These are phyloP conservation scores for Malurus elegans DNA, from an alignment of 2,113 vertebrate genomes.

Conservation along the genomic window DNA sequence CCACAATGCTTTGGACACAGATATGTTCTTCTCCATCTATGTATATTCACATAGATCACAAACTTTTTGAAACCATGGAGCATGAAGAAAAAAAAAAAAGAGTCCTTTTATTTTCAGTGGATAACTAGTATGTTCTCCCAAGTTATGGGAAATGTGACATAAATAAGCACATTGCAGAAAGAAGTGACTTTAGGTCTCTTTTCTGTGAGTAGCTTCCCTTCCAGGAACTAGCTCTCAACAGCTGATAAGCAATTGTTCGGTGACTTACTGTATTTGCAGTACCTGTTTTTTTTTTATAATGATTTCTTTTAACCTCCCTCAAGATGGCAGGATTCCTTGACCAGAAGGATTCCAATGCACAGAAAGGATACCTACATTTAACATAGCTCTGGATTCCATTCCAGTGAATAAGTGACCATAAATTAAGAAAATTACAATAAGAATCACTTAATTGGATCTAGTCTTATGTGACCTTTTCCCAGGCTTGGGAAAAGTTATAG, in stretches of 20 bases:
- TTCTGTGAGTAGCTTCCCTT: neutral
- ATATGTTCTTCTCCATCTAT: neutral
- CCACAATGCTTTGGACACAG: neutral
- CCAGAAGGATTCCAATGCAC: neutral
- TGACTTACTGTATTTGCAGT: neutral
- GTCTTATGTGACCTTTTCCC: neutral
- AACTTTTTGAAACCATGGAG: neutral
- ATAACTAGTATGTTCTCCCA: neutral
- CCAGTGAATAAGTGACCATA: neutral
- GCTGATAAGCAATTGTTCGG: neutral
- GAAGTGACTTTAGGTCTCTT: neutral
- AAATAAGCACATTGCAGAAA: neutral
- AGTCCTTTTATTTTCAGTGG: neutral
- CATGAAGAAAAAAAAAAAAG: rapidly evolving
- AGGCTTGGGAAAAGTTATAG: no score
- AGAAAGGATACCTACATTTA: neutral
- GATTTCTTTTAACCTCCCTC: neutral
- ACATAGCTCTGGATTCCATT: neutral
- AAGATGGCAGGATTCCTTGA: neutral
- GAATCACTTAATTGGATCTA: neutral
- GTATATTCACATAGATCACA: neutral
- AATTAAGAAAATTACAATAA: neutral
- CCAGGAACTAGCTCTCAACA: neutral
- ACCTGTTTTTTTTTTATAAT: rapidly evolving
- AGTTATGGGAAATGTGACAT: neutral